phyloP scores from a whole-genome alignment of 2,113 vertebrate species.

The Hemibagrus wyckioides region DNA sequence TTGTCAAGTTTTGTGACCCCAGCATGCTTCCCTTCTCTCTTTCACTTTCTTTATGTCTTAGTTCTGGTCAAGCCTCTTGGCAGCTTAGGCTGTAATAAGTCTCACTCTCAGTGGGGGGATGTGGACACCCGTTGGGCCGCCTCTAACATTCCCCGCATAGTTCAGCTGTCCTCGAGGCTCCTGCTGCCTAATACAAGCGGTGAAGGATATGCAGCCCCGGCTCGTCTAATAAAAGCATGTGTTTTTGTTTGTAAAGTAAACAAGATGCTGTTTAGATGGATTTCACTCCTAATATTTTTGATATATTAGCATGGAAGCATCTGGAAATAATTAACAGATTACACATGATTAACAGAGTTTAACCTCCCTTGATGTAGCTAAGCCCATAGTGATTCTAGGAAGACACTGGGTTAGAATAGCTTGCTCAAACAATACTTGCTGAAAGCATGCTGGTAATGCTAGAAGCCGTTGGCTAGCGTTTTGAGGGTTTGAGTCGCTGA shows the following conservation, averaged over 20 bases:
- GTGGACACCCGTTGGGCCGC: slow-evolving; percentile 43
- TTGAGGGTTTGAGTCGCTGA: slow-evolving; percentile 17
- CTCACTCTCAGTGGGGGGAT: slow-evolving; percentile 28
- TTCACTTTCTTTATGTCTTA: background rate
- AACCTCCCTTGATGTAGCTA: slow-evolving; percentile 34
- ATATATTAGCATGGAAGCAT: slow-evolving; percentile 47
- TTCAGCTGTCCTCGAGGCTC: slow-evolving; percentile 54
- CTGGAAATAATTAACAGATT: slow-evolving; percentile 67
- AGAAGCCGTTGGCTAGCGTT: slow-evolving; percentile 9
- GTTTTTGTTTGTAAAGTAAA: background rate
- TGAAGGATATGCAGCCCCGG: slow-evolving; percentile 46
- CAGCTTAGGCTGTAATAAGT: slow-evolving; percentile 31
- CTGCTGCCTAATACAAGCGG: slow-evolving; percentile 38
- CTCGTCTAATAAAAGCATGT: slow-evolving; percentile 34
- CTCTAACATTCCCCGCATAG: slow-evolving; percentile 56
- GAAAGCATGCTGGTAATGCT: slow-evolving; percentile 27
- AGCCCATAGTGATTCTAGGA: background rate
- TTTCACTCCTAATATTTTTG: background rate
- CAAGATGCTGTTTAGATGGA: background rate
- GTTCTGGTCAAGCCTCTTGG: slow-evolving; percentile 20
- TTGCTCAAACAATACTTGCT: slow-evolving; percentile 14
- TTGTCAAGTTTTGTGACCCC: slow-evolving; percentile 30
- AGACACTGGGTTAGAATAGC: background rate
- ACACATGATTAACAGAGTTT: slow-evolving; percentile 66
- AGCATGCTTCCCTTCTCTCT: slow-evolving; percentile 1